A percentile compares a stretch with the other conserved stretches of the same genome.
Evolutionary conservation across 2,797 vertebrate genomes (phyloP).

Genomic region (Platyrinchus mystaceus): DNA sequence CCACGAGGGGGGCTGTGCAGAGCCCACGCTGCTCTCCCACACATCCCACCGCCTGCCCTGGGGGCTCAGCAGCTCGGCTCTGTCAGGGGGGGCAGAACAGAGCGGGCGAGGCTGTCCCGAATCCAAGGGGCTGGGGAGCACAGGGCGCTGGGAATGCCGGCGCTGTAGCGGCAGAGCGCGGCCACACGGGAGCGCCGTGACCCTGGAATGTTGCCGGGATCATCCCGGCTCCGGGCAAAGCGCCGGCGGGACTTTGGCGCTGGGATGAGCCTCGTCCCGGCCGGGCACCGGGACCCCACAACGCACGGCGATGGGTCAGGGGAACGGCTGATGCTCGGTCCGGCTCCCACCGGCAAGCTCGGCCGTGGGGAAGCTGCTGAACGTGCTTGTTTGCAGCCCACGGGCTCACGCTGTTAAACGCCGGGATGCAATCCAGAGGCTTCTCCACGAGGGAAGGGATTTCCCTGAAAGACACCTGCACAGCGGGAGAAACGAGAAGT

Average conservation of each 20-base stretch:
- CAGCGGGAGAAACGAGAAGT: conserved; percentile 50
- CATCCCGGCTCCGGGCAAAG: not conserved
- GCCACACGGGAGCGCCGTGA: not conserved
- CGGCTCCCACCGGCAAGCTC: not conserved
- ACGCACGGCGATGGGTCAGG: no score
- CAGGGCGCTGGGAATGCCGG: not conserved
- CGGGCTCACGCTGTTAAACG: not conserved
- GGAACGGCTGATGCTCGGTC: not conserved
- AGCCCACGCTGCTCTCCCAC: not conserved
- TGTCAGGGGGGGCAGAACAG: not conserved
- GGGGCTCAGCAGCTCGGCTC: not conserved
- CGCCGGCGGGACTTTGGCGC: not conserved
- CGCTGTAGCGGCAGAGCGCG: not conserved
- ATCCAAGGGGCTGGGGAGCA: not conserved
- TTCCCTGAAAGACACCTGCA: not conserved
- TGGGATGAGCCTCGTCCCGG: not conserved
- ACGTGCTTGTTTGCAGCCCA: not conserved
- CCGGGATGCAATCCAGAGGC: not conserved
- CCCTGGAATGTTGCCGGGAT: not conserved
- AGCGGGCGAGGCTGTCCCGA: not conserved
- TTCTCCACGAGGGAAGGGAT: not conserved
- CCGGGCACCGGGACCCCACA: no score
- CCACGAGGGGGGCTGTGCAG: not conserved
- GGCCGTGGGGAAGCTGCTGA: not conserved
- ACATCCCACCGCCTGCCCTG: not conserved